These are phyloP conservation scores for Magallana nippona DNA, from an alignment of 2,888 invertebrate genomes.

Conservation along the genomic window DNA sequence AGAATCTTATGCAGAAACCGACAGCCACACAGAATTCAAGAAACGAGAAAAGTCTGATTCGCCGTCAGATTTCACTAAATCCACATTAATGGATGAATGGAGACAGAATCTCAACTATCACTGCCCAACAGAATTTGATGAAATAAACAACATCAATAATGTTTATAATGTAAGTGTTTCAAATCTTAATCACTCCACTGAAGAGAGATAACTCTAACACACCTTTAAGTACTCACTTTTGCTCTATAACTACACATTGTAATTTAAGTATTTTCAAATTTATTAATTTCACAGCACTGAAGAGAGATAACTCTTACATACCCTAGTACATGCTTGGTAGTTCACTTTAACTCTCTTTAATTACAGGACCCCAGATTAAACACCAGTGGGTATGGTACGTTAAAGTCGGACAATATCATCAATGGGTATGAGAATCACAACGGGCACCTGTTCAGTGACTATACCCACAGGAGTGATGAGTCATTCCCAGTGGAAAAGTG, in stretches of 20 bases:
- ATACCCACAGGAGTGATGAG: slow-evolving; percentile 52
- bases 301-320: slow-evolving; percentile 6
- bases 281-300: too few species aligned
- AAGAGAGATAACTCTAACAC: slow-evolving; percentile 16
- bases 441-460: slow-evolving; percentile 53
- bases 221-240: neutral
- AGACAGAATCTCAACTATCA: slow-evolving; percentile 74
- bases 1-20: slow-evolving; percentile 76
- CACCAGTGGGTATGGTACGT: slow-evolving; percentile 51
- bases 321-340: neutral
- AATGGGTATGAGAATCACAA: slow-evolving; percentile 53
- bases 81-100: slow-evolving; percentile 76
- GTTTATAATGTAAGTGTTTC: slow-evolving; percentile 21
- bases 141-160: slow-evolving; percentile 46
- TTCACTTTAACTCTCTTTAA: neutral
- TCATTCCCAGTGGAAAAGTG: slow-evolving; percentile 51
- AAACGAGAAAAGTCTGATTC: slow-evolving; percentile 75
- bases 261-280: too few species aligned
- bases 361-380: slow-evolving; percentile 39
- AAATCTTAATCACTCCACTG: too few species aligned
- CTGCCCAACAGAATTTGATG: slow-evolving; percentile 75
- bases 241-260: neutral
- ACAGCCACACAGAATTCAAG: slow-evolving; percentile 74
- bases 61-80: slow-evolving; percentile 66
- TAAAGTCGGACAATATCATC: slow-evolving; percentile 50